phyloP scores from a whole-genome alignment of 2,113 vertebrate species.

The Anoura caudifer region DNA sequence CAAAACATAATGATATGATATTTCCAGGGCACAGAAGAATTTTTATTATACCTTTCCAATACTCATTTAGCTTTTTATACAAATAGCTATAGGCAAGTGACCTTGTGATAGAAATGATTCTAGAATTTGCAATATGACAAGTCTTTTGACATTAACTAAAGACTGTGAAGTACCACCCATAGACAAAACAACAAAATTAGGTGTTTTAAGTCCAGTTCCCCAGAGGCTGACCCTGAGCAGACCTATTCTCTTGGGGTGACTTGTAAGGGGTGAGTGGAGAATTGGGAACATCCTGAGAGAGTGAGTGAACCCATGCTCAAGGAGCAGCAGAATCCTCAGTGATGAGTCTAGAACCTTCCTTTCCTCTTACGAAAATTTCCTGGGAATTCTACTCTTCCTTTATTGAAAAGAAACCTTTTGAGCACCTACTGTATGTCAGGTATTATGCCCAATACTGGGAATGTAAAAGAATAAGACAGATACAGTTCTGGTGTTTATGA shows the following conservation, averaged over 20 bases:
- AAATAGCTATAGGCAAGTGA: not conserved
- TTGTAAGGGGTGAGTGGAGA: not conserved
- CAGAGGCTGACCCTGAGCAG: not conserved
- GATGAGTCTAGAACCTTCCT: not conserved
- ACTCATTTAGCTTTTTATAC: not conserved
- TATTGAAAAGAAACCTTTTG: not conserved
- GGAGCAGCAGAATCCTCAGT: not conserved
- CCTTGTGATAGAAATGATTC: not conserved
- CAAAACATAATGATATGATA: not conserved
- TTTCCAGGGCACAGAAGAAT: accelerated
- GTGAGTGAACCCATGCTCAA: not conserved
- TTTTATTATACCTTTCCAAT: accelerated
- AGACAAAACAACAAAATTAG: too few relatives aligned
- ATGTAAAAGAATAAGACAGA: not conserved
- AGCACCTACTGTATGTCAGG: too few relatives aligned
- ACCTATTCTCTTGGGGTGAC: accelerated
- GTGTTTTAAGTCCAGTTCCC: not conserved
- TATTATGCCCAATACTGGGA: not conserved
- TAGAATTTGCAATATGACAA: accelerated
- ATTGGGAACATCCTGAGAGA: not conserved
- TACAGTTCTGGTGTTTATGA: not conserved
- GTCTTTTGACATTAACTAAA: not conserved
- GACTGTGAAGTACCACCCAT: not conserved
- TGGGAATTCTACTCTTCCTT: not conserved
- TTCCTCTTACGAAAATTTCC: not conserved